phyloP scores from a whole-genome alignment of 1,140 invertebrate species.

The Bicyclus anynana region DNA sequence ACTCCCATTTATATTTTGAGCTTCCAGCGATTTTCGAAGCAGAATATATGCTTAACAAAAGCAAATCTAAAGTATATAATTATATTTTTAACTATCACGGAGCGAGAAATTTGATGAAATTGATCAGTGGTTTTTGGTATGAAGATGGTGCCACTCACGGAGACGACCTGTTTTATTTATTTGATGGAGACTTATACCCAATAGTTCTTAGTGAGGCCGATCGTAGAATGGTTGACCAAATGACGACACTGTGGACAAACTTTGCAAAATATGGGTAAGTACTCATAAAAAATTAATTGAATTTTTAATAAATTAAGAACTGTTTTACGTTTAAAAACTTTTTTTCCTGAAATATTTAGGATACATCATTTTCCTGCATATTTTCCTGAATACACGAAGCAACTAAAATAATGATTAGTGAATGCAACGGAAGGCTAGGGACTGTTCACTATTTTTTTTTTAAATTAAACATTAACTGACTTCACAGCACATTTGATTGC shows the following conservation, averaged over 20 bases:
- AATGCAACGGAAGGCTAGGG: too few species aligned
- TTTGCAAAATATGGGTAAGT: constrained; percentile 68
- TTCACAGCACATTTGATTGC: too few species aligned
- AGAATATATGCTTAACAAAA: constrained; percentile 32
- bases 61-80: constrained; percentile 46
- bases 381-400: too few species aligned
- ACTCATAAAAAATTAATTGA: too few species aligned
- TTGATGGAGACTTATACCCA: constrained; percentile 35
- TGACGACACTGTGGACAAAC: constrained; percentile 62
- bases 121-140: constrained; percentile 28
- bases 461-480: too few species aligned
- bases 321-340: too few species aligned
- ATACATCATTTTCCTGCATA: too few species aligned
- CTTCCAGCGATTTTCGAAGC: constrained; percentile 51
- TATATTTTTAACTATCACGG: constrained; percentile 59
- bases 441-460: too few species aligned
- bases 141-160: constrained; percentile 53
- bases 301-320: too few species aligned
- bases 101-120: constrained; percentile 51
- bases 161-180: constrained; percentile 67
- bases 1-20: constrained; percentile 61
- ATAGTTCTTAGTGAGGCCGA: constrained; percentile 41
- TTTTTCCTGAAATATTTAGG: too few species aligned
- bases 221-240: constrained; percentile 39
- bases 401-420: too few species aligned